Percentiles rank a stretch among this genome's conserved stretches.
Evolutionary conservation across 2,797 vertebrate genomes (phyloP).

Genomic region (Buceros bicornis): DNA sequence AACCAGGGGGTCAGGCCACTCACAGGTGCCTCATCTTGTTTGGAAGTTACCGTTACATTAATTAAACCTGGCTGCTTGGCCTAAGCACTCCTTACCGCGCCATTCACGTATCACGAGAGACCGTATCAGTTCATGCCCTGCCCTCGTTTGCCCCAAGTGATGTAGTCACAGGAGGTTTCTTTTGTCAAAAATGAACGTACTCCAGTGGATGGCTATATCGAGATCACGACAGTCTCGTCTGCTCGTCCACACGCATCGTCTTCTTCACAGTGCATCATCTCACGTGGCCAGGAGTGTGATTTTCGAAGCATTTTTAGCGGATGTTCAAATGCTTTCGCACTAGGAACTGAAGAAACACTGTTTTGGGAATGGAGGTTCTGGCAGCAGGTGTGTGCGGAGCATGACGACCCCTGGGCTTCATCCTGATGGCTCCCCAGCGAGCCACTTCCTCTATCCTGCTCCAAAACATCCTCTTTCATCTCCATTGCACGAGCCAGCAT

Average conservation of each 20-base stretch:
- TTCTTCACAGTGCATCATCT: not conserved
- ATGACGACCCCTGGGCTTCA: not conserved
- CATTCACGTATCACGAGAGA: fast-evolving
- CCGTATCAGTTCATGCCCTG: fast-evolving
- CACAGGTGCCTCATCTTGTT: fast-evolving
- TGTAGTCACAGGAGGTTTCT: not conserved
- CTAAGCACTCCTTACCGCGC: fast-evolving
- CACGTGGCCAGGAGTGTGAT: conserved; percentile 65
- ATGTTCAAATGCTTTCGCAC: not conserved
- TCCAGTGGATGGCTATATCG: not conserved
- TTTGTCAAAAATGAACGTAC: not conserved
- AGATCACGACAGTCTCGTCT: not conserved
- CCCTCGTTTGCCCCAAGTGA: too few relatives aligned
- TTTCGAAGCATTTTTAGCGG: not conserved
- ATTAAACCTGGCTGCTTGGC: fast-evolving
- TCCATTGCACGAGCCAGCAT: conserved; percentile 89
- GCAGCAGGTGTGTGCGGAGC: not conserved
- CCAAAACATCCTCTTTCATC: conserved; percentile 77
- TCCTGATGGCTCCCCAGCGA: not conserved
- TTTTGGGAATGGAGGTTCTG: not conserved
- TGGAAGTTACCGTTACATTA: fast-evolving
- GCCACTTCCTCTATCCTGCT: not conserved
- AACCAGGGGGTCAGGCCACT: fast-evolving
- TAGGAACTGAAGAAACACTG: not conserved
- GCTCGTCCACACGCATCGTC: not conserved